Conservation (phyloP, 1,140 invertebrate species). For the Caerostris extrusa region DNA sequence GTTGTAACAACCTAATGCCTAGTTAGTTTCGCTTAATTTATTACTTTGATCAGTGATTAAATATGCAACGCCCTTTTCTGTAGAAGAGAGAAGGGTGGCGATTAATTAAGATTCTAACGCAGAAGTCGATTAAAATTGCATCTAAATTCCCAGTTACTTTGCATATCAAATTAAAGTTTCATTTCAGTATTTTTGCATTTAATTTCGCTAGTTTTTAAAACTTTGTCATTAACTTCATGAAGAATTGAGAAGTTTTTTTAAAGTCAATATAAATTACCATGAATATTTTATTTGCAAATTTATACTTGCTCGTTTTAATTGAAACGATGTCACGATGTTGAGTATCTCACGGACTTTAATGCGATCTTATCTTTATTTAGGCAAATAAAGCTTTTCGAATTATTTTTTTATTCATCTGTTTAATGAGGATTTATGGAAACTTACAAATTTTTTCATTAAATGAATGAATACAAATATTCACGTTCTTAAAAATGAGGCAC, state of each 20-base stretch:
- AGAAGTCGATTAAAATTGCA: background rate
- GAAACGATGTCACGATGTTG: background rate
- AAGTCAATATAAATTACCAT: background rate
- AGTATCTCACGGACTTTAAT: background rate
- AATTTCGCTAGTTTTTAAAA: background rate
- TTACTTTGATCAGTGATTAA: background rate
- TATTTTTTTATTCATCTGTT: too few species aligned
- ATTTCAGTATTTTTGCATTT: background rate
- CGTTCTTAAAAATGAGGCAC: too few species aligned
- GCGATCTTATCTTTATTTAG: too few species aligned
- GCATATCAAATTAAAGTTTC: background rate
- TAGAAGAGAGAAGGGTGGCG: background rate
- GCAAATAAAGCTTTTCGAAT: too few species aligned
- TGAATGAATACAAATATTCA: too few species aligned
- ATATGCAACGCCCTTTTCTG: background rate
- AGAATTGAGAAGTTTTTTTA: background rate
- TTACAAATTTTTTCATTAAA: too few species aligned
- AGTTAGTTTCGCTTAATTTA: background rate
- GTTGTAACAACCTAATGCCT: background rate
- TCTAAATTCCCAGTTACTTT: background rate
- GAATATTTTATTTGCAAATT: background rate
- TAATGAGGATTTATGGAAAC: too few species aligned
- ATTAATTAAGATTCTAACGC: background rate
- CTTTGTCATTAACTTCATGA: background rate
- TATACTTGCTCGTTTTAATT: background rate